Percentiles rank a stretch among this genome's conserved stretches.
Conservation (phyloP, 2,888 invertebrate genomes). For the Zygothrica quintamaculata region DNA sequence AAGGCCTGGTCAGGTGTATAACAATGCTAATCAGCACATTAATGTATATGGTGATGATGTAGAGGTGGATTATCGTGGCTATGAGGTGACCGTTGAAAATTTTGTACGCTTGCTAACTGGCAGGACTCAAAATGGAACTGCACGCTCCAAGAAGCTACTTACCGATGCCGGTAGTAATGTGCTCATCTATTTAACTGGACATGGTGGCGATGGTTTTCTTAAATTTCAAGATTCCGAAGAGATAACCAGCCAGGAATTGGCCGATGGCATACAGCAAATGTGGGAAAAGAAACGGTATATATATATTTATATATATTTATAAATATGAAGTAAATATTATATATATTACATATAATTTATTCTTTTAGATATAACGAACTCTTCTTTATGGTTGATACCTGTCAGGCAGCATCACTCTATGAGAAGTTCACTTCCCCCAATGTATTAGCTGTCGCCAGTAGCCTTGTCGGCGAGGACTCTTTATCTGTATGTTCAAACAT, state of each 20-base stretch:
- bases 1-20: slow-evolving; percentile 98
- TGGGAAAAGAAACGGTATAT: slow-evolving; percentile 96
- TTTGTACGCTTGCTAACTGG: slow-evolving; percentile 98
- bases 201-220: slow-evolving; percentile 99
- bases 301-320: slow-evolving; percentile 21
- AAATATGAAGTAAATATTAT: too few relatives aligned
- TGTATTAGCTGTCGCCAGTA: slow-evolving; percentile 98
- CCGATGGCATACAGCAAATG: slow-evolving; percentile 99
- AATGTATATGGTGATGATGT: slow-evolving; percentile 99
- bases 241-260: slow-evolving; percentile 98
- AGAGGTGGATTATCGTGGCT: slow-evolving; percentile 98
- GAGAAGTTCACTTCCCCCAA: slow-evolving; percentile 99
- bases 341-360: slow-evolving; percentile 8
- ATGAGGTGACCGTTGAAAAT: slow-evolving; percentile 98
- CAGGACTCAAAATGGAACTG: slow-evolving; percentile 95
- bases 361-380: slow-evolving; percentile 96
- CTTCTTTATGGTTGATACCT: slow-evolving; percentile 99
- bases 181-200: slow-evolving; percentile 96
- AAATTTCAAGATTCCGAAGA: slow-evolving; percentile 99
- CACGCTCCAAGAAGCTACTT: slow-evolving; percentile 96
- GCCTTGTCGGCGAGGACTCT: slow-evolving; percentile 99
- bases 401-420: slow-evolving; percentile 99
- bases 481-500: slow-evolving; percentile 89
- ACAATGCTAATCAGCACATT: slow-evolving; percentile 98
- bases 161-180: slow-evolving; percentile 99